phyloP scores from a whole-genome alignment of 2,113 vertebrate species.

The Elgaria multicarinata region DNA sequence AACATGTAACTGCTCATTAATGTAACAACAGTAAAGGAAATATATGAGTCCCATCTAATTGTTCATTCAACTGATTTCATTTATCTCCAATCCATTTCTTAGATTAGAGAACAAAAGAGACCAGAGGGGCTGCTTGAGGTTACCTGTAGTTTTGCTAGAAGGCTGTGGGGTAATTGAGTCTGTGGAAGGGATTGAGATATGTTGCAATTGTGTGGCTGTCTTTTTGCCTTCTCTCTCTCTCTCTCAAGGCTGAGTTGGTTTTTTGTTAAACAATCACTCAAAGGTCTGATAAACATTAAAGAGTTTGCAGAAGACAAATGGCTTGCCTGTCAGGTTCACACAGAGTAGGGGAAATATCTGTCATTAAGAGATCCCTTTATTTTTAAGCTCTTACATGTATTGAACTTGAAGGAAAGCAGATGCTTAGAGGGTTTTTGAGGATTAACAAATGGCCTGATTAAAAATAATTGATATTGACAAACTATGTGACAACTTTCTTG shows the following conservation, averaged over 20 bases:
- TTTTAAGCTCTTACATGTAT: constrained; percentile 42
- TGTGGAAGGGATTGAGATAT: constrained; percentile 28
- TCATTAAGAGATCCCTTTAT: constrained; percentile 9
- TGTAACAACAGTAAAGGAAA: constrained; percentile 58
- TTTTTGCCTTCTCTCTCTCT: not conserved
- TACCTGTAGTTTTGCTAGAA: constrained; percentile 17
- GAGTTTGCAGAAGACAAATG: constrained; percentile 6
- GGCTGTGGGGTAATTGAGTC: constrained; percentile 38
- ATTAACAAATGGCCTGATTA: not conserved
- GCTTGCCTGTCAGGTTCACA: constrained; percentile 25
- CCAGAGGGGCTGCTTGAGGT: constrained; percentile 36
- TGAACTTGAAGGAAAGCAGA: not conserved
- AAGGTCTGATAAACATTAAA: constrained; percentile 24
- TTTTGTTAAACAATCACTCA: constrained; percentile 24
- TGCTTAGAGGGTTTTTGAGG: not conserved
- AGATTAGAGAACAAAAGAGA: constrained; percentile 53
- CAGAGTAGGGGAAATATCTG: not conserved
- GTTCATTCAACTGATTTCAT: constrained; percentile 54
- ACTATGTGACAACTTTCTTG: not conserved
- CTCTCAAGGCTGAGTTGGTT: not conserved
- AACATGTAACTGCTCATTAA: constrained; percentile 65
- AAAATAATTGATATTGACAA: not conserved
- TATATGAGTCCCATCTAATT: constrained; percentile 36
- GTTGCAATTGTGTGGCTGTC: constrained; percentile 14
- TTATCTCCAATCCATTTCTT: constrained; percentile 59